Base-by-base conservation (phyloP, 2,888 invertebrate species). In the Junonia oenone region DNA sequence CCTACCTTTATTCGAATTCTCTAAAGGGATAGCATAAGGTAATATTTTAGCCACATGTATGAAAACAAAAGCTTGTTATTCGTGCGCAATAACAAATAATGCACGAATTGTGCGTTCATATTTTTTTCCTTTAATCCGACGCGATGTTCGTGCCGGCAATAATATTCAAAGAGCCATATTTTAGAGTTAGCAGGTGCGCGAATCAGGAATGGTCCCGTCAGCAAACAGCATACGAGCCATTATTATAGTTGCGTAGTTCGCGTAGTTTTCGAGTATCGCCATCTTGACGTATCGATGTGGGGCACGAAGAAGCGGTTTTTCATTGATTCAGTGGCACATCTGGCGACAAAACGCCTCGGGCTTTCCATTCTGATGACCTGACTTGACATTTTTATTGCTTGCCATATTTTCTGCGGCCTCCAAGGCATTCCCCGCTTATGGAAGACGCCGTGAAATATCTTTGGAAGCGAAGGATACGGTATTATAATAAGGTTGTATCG, bases 351-450 rank as follows among this genome's bases (percentile, higher is more conserved):
- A 87, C 81, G 89, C 88, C 81, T 77, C 81, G 77, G 80, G 88
- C 84, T 83, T 86, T 85, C 81, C 81, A 81, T 84, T 83, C 84
- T 89, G 89, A 90, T 89, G 90, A 89, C 90, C 88, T 88, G 87
- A 89, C 88, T 87, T 89, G 90, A 88, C 88, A 89, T 88, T 88
- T 89, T 90, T 90, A 89, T 89, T 87, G 84, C 86, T 71, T 69
- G 73, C 85, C 81, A 90, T 89, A 89, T 87, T 87, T 86, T 72
- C 77, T 75, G 71, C 66, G 80, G 81, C 87, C 88, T 87, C 86
- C 66, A 67, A 88, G 87, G 84, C 83, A 81, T 83, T 81, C 77
- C 65, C 68, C 72, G 76, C 71, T 81, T 78, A 73, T 78, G 74
- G 76, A 73, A 74, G 75, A 67, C 46, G 69, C 75, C 76, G 77